Evolutionary conservation across 2,797 vertebrate species (phyloP).

Genomic region (Trachops cirrhosus): DNA sequence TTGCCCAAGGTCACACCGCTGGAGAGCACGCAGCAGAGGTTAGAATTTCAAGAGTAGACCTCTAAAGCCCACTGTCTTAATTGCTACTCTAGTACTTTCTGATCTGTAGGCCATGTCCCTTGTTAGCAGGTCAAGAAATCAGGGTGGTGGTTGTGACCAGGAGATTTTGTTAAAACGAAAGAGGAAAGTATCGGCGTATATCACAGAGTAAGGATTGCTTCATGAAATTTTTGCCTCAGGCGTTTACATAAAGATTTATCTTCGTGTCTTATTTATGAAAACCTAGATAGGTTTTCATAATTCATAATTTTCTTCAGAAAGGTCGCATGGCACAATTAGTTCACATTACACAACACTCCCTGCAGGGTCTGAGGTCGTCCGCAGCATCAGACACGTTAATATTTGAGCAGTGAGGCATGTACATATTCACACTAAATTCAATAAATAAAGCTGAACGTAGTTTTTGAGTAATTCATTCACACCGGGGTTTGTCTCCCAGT

Average conservation of each 20-base stretch:
- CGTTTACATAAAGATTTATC: background rate
- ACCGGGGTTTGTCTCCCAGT: background rate
- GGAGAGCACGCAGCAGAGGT: background rate
- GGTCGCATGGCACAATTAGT: background rate
- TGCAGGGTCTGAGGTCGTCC: background rate
- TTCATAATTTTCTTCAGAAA: background rate
- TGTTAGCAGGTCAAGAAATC: background rate
- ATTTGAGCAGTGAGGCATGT: background rate
- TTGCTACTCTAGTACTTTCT: background rate
- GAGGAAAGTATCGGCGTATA: background rate
- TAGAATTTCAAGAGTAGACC: background rate
- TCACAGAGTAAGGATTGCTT: background rate
- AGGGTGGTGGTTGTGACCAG: background rate
- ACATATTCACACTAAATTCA: background rate
- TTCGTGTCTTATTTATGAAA: too few relatives aligned
- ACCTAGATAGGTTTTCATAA: background rate
- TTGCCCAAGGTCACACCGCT: background rate
- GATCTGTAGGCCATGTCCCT: background rate
- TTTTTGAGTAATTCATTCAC: background rate
- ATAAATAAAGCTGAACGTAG: background rate
- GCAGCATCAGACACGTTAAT: background rate
- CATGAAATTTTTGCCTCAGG: background rate
- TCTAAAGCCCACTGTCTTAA: background rate
- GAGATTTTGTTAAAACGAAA: conserved; percentile 4
- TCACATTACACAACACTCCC: background rate